Percentiles rank a stretch among this genome's conserved stretches.
Conservation (phyloP, 2,113 vertebrate species). For the Geococcyx californianus region DNA sequence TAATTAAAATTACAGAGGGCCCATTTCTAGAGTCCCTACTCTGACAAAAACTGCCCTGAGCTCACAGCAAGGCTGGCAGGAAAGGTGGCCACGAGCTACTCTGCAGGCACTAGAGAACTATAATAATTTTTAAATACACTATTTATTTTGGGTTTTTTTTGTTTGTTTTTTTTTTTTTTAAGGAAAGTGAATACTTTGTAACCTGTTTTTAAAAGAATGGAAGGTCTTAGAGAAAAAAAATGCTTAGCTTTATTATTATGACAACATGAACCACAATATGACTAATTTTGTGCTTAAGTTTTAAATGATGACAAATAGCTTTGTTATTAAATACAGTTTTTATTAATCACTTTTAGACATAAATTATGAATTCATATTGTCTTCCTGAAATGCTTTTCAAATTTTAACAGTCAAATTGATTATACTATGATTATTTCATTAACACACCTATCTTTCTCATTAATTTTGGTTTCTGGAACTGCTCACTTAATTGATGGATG, state of each 20-base stretch:
- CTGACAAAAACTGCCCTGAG: fast-evolving
- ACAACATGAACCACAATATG: constrained; percentile 75
- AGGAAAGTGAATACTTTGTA: background rate
- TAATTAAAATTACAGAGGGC: background rate
- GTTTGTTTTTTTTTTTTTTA: background rate
- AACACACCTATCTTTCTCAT: constrained; percentile 89
- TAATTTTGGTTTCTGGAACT: constrained; percentile 84
- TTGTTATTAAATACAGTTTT: constrained; percentile 88
- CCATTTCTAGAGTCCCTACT: background rate
- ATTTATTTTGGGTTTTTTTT: background rate
- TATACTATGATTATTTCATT: constrained; percentile 90
- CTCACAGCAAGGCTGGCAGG: background rate
- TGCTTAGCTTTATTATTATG: constrained; percentile 72
- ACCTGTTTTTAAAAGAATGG: constrained; percentile 46
- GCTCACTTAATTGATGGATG: constrained; percentile 85
- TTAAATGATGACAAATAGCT: constrained; percentile 88
- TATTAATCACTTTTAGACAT: constrained; percentile 86
- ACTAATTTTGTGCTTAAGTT: constrained; percentile 79
- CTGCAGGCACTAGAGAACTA: background rate
- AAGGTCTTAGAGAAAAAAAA: constrained; percentile 42
- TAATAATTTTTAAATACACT: background rate
- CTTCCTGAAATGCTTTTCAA: constrained; percentile 86
- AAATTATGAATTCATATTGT: constrained; percentile 87
- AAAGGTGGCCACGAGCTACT: background rate
- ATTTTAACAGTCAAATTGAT: constrained; percentile 89